Conservation (phyloP, 1,140 invertebrate species). For the Onthophagus taurus region DNA sequence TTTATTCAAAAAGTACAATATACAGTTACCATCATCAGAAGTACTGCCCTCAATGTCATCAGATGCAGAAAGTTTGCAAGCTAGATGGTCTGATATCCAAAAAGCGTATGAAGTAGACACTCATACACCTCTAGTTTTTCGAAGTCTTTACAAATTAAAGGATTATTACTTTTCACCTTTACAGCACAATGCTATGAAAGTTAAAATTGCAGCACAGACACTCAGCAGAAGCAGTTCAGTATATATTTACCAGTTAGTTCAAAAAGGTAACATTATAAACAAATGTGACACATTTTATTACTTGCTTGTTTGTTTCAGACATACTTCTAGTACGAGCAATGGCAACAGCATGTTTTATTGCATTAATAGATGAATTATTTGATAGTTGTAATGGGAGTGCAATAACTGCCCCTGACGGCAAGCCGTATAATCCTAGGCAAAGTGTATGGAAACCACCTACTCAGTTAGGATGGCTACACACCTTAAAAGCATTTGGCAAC, state of each 20-base stretch:
- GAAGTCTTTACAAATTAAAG: slow-evolving; percentile 17
- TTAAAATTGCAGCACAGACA: slow-evolving; percentile 14
- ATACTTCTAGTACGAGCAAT: slow-evolving; percentile 12
- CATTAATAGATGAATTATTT: slow-evolving; percentile 18
- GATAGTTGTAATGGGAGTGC: slow-evolving; percentile 19
- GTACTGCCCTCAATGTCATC: slow-evolving; percentile 8
- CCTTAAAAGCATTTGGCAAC: slow-evolving; percentile 12
- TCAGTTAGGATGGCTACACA: slow-evolving; percentile 10
- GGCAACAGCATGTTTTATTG: slow-evolving; percentile 20
- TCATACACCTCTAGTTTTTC: slow-evolving; percentile 14
- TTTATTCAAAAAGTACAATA: slow-evolving; percentile 17
- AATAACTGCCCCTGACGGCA: slow-evolving; percentile 13
- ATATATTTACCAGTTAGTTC: slow-evolving; percentile 11
- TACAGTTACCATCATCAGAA: background rate
- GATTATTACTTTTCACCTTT: slow-evolving; percentile 10
- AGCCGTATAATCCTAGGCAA: slow-evolving; percentile 13
- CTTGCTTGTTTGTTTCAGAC: too few relatives aligned
- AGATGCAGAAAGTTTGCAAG: slow-evolving; percentile 12
- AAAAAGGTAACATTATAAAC: background rate
- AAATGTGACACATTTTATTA: background rate
- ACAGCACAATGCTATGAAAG: slow-evolving; percentile 15
- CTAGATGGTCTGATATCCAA: slow-evolving; percentile 12
- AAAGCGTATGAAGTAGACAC: slow-evolving; percentile 14
- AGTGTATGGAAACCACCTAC: slow-evolving; percentile 16
- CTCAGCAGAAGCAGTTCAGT: slow-evolving; percentile 14